A percentile compares a stretch with the other conserved stretches of the same genome.
phyloP scores from a whole-genome alignment of 2,888 invertebrate species.

The Miltochrista miniata region DNA sequence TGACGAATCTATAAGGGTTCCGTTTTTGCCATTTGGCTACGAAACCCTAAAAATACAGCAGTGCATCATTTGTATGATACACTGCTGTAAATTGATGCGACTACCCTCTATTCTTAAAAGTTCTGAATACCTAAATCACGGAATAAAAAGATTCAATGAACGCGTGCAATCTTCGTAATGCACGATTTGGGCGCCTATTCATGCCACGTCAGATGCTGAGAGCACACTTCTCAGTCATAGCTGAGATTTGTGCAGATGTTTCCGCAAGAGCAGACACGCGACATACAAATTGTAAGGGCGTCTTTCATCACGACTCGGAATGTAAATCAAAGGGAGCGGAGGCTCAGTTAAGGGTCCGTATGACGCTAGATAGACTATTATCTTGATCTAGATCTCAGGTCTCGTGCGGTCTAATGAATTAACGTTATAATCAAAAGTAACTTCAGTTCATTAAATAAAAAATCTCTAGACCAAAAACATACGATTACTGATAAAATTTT shows the following conservation, averaged over 20 bases:
- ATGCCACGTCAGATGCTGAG: background rate
- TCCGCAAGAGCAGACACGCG: slow-evolving; percentile 15
- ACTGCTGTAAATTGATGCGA: background rate
- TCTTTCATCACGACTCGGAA: slow-evolving; percentile 35
- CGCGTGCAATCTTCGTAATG: background rate
- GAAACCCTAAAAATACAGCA: no score
- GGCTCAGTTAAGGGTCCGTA: slow-evolving; percentile 7
- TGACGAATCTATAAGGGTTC: no score
- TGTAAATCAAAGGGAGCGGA: slow-evolving; percentile 47
- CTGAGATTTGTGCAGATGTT: background rate
- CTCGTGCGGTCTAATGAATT: no score
- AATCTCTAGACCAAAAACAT: no score
- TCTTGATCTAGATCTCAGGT: no score
- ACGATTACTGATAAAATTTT: no score
- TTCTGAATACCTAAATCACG: background rate
- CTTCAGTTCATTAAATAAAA: no score
- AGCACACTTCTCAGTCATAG: slow-evolving; percentile 1
- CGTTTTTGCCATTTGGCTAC: no score
- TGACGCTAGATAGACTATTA: no score
- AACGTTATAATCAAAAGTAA: no score
- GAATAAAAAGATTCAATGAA: background rate
- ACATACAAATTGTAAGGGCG: slow-evolving; percentile 35
- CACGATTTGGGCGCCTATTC: background rate
- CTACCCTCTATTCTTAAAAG: background rate
- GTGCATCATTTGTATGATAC: no score